phyloP scores from a whole-genome alignment of 1,140 invertebrate genomes.

The Cryptotermes secundus region DNA sequence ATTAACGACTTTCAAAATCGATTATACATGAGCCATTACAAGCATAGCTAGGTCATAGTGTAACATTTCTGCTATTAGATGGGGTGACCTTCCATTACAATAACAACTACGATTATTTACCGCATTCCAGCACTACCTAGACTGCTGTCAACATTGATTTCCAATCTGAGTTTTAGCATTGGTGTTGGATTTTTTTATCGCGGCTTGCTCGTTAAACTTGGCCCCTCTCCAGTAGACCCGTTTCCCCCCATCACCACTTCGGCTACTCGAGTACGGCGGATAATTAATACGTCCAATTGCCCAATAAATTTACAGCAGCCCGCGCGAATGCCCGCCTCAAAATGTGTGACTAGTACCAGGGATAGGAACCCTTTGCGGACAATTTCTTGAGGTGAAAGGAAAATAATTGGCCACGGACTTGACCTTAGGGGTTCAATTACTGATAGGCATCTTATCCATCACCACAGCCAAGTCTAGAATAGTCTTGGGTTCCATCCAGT shows the following conservation, averaged over 20 bases:
- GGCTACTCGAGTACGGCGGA: neutral
- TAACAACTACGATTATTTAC: neutral
- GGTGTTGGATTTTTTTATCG: neutral
- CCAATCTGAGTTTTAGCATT: neutral
- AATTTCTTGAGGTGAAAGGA: too few relatives aligned
- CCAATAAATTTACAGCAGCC: neutral
- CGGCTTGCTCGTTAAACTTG: neutral
- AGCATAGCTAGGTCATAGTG: neutral
- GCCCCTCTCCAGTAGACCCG: neutral
- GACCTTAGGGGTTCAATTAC: too few relatives aligned
- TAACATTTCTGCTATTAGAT: neutral
- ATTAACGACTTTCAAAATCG: neutral
- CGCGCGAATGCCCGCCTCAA: neutral
- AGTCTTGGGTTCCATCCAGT: too few relatives aligned
- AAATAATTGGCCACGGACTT: too few relatives aligned
- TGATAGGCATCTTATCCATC: too few relatives aligned
- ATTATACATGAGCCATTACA: neutral
- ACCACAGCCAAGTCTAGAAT: too few relatives aligned
- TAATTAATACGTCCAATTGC: neutral
- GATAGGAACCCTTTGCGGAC: neutral
- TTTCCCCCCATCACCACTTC: neutral
- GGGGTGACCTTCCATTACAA: neutral
- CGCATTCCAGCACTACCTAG: neutral
- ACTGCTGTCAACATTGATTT: constrained; percentile 16
- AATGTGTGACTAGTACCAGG: neutral